Percentiles rank a stretch among this genome's conserved stretches.
Conservation (phyloP, 2,113 vertebrate genomes). For the Argyrosomus japonicus region DNA sequence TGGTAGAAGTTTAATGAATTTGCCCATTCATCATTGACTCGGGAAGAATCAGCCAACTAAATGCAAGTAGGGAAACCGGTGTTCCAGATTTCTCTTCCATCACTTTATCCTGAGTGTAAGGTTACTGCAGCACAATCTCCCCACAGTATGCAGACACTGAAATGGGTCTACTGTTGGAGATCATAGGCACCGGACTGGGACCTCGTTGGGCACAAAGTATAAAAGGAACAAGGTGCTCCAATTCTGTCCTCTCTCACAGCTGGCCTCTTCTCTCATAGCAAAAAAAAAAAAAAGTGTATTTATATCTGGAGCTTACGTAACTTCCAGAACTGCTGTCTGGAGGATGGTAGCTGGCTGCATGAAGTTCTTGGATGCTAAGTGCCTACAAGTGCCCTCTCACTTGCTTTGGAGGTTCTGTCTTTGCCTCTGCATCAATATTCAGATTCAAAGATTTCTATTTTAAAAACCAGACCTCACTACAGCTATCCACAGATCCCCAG, state of each 20-base stretch:
- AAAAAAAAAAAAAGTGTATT: slow-evolving; percentile 58
- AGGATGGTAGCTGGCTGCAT: slow-evolving; percentile 46
- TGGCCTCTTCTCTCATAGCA: slow-evolving; percentile 73
- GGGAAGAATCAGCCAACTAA: slow-evolving; percentile 24
- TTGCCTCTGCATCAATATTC: slow-evolving; percentile 34
- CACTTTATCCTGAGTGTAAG: slow-evolving; percentile 43
- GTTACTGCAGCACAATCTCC: slow-evolving; percentile 61
- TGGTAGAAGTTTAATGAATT: slow-evolving; percentile 20
- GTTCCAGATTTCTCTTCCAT: slow-evolving; percentile 57
- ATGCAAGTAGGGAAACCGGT: slow-evolving; percentile 29
- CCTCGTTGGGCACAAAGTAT: slow-evolving; percentile 59
- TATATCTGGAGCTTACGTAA: slow-evolving; percentile 73
- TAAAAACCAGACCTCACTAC: slow-evolving; percentile 19
- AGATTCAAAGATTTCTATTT: slow-evolving; percentile 34
- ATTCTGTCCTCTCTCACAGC: slow-evolving; percentile 81
- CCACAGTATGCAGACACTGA: slow-evolving; percentile 44
- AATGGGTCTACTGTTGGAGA: slow-evolving; percentile 66
- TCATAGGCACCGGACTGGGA: slow-evolving; percentile 59
- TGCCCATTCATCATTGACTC: slow-evolving; percentile 22
- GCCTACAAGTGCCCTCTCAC: slow-evolving; percentile 36
- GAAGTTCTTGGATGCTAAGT: slow-evolving; percentile 47
- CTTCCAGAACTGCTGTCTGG: slow-evolving; percentile 63
- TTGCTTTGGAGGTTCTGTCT: slow-evolving; percentile 36
- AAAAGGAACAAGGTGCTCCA: slow-evolving; percentile 83
- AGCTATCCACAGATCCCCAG: slow-evolving; percentile 25